Evolutionary conservation across 2,888 invertebrate genomes (phyloP), one percentile per base, ranked within the genome.

Genomic region (Noctua janthina): DNA sequence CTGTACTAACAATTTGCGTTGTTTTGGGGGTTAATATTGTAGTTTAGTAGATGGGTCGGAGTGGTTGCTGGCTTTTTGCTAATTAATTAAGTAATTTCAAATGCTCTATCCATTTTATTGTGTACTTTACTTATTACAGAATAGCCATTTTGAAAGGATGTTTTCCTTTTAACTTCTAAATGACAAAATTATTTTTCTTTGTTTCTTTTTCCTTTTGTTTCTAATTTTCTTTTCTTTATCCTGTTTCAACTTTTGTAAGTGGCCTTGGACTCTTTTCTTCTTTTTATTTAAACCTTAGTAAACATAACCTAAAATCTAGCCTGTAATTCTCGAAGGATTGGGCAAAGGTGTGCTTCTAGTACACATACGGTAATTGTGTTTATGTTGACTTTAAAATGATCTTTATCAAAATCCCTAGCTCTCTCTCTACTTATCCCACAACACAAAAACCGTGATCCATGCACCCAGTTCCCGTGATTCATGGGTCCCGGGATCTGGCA

Each of bases 391-490:
- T 15, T 29, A 15, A 20, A 39, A 20, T 23, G 29, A 20, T 67
- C 4, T 66, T 43, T 13, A 51, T 15, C 15, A 11, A 39, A 62
- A 43, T n/a, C 15, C 20, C 49, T 35, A 43, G 20, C 23, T 35
- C 13, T 29, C 23, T 35, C 13, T 29, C 64, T 75, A 43, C 68
- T 73, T 74, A 56, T 39, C 8, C 74, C 13, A 56, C n/a, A 56
- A 43, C 10, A 80, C 35, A 72, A 78, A 76, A 84, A 73, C 56
- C 74, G 71, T 69, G 67, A 74, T 72, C 71, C 77, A 74, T 64
- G 73, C 66, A 81, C 51, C 66, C 43, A 77, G 76, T 59, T 68
- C n/a, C 8, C 29, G 85, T 89, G 84, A 86, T 88, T 79, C 79
- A 88, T 86, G 46, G 46, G 59, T 29, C 70, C 71, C 79, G 66